Percentiles rank a stretch among this genome's conserved stretches.
Evolutionary conservation across 2,888 invertebrate genomes (phyloP).

Genomic region (Tethea ocularis): DNA sequence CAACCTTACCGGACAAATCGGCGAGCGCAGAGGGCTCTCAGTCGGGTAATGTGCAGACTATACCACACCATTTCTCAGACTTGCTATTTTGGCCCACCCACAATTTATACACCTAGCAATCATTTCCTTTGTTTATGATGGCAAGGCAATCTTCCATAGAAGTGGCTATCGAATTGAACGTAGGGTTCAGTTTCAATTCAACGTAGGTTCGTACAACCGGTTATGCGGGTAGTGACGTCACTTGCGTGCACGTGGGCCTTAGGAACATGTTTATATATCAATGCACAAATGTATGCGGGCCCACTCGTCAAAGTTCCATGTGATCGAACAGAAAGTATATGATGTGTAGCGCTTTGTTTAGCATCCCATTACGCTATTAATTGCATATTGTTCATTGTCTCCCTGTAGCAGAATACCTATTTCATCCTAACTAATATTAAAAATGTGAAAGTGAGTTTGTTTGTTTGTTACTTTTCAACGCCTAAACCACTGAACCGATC

Average conservation of each 20-base stretch:
- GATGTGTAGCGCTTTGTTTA: too few relatives aligned
- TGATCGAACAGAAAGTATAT: neutral
- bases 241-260: neutral
- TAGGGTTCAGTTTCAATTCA: neutral
- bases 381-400: too few relatives aligned
- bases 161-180: neutral
- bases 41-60: too few relatives aligned
- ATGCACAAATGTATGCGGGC: slow-evolving; percentile 1
- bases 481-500: too few relatives aligned
- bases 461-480: too few relatives aligned
- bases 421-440: too few relatives aligned
- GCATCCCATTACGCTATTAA: too few relatives aligned
- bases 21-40: too few relatives aligned
- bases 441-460: too few relatives aligned
- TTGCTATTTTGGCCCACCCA: neutral
- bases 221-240: slow-evolving; percentile 1
- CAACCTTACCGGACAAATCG: too few relatives aligned
- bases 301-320: neutral
- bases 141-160: neutral
- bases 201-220: neutral
- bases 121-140: neutral
- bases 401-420: too few relatives aligned
- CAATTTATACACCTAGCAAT: neutral
- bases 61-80: too few relatives aligned
- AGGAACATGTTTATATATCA: neutral